Evolutionary conservation across 1,140 invertebrate species (phyloP).

Genomic region (Goniozus legneri): DNA sequence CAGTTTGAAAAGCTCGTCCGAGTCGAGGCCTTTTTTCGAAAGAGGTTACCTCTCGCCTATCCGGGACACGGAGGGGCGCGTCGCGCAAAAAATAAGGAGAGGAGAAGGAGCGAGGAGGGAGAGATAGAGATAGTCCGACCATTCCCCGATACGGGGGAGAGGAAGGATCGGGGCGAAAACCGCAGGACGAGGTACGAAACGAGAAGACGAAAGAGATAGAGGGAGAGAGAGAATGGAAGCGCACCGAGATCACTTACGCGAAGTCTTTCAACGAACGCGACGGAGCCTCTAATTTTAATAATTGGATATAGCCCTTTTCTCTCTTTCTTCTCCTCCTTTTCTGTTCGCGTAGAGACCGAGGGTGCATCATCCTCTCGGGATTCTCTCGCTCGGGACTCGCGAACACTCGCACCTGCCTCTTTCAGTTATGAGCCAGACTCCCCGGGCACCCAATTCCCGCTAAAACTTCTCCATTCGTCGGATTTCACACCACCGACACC

Average conservation of each 20-base stretch:
- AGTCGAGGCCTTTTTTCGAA: constrained; percentile 16
- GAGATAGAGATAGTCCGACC: not conserved
- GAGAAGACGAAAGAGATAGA: not conserved
- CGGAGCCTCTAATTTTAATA: constrained; percentile 47
- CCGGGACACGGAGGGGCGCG: not conserved
- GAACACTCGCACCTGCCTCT: too few species aligned
- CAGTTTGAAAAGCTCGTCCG: constrained; percentile 13
- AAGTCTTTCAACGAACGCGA: constrained; percentile 36
- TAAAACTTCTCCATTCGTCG: too few species aligned
- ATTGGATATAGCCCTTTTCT: constrained; percentile 33
- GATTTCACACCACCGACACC: too few species aligned
- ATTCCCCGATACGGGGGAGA: not conserved
- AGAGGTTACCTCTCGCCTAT: constrained; percentile 20
- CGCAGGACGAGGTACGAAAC: not conserved
- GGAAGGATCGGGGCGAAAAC: not conserved
- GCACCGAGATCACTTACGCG: constrained; percentile 23
- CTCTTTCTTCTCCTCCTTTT: constrained; percentile 25
- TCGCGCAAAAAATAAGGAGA: not conserved
- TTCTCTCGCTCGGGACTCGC: too few species aligned
- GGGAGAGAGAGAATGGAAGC: not conserved
- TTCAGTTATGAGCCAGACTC: too few species aligned
- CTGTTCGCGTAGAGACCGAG: constrained; percentile 13
- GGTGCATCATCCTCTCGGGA: too few species aligned
- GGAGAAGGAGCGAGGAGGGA: not conserved
- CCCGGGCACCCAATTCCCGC: too few species aligned